These are phyloP conservation scores for Craterocephalus amniculus DNA, from an alignment of 2,797 vertebrate species.

Conservation along the genomic window DNA sequence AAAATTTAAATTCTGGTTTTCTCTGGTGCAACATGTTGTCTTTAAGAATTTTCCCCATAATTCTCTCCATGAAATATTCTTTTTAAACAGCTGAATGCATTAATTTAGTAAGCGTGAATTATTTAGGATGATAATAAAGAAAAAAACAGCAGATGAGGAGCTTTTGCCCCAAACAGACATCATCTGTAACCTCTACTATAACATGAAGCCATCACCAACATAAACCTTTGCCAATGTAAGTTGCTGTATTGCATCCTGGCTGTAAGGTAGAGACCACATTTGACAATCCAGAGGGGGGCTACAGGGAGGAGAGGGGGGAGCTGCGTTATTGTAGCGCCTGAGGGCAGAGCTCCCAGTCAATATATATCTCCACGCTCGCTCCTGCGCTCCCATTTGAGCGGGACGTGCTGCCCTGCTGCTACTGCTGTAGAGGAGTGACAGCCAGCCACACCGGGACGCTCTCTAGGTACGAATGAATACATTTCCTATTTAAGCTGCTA, in stretches of 20 bases:
- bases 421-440: constrained; percentile 63
- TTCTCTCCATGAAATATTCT: neutral
- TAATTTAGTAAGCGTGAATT: neutral
- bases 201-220: constrained; percentile 32
- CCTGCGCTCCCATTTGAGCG: constrained; percentile 78
- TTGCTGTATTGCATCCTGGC: constrained; percentile 67
- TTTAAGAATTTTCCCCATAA: neutral
- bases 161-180: neutral
- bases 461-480: constrained; percentile 63
- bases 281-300: constrained; percentile 62
- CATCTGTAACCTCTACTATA: neutral
- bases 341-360: constrained; percentile 91
- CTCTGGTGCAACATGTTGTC: neutral
- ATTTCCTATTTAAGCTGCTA: constrained; percentile 32
- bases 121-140: neutral
- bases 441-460: constrained; percentile 67
- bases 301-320: constrained; percentile 49
- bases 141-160: neutral
- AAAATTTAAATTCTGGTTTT: neutral
- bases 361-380: constrained; percentile 87
- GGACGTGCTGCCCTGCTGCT: constrained; percentile 68
- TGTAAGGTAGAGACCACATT: constrained; percentile 75
- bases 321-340: constrained; percentile 86
- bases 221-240: constrained; percentile 58
- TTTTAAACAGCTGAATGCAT: neutral